Evolutionary conservation across 2,797 vertebrate genomes (phyloP).

Genomic region (Anguilla obscura): DNA sequence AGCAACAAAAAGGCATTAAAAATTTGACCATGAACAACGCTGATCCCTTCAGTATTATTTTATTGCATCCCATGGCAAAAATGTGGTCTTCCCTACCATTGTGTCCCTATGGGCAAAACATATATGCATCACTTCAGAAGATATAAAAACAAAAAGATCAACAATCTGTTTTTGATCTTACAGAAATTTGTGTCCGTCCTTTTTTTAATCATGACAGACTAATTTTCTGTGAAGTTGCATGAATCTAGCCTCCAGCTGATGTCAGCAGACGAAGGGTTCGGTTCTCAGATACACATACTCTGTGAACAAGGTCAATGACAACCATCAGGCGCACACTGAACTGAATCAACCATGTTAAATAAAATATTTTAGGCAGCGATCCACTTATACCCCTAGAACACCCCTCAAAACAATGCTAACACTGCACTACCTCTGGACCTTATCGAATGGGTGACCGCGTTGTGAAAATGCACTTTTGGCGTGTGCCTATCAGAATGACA

Average conservation of each 20-base stretch:
- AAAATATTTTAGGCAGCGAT: not conserved
- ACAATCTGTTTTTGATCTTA: not conserved
- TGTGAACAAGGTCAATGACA: not conserved
- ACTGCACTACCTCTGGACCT: not conserved
- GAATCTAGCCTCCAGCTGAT: not conserved
- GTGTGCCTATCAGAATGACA: not conserved
- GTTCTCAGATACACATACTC: not conserved
- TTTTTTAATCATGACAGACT: not conserved
- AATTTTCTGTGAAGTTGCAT: not conserved
- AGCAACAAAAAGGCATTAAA: no score
- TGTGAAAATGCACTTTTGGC: not conserved
- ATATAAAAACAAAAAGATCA: no score
- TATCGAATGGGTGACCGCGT: not conserved
- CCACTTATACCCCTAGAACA: not conserved
- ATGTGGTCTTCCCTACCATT: not conserved
- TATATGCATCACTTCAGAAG: not conserved
- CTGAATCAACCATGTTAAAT: not conserved
- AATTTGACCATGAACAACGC: not conserved
- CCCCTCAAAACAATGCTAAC: not conserved
- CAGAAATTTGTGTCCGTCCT: not conserved
- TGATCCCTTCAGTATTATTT: not conserved
- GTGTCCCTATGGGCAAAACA: not conserved
- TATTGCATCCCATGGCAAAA: not conserved
- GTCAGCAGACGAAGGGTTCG: not conserved
- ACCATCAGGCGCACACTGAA: not conserved